Conservation (phyloP, 1,140 invertebrate genomes). For the Gryon sp. region DNA sequence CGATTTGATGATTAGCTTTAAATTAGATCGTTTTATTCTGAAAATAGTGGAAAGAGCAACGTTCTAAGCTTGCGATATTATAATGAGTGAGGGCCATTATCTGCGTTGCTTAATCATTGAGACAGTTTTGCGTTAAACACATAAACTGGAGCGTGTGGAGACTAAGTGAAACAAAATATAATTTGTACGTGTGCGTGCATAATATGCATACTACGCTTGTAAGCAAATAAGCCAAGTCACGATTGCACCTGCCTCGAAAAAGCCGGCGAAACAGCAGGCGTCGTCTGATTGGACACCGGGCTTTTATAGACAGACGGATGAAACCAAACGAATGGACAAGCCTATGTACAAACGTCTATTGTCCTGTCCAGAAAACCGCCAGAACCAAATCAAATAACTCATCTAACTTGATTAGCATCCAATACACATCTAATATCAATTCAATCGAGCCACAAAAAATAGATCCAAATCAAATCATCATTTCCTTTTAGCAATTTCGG, state of each 20-base stretch:
- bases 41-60: no score
- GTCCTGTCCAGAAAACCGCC: slow-evolving; percentile 56
- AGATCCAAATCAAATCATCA: slow-evolving; percentile 11
- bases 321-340: slow-evolving; percentile 50
- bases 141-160: slow-evolving; percentile 23
- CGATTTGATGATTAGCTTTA: no score
- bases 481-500: not conserved
- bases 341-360: slow-evolving; percentile 62
- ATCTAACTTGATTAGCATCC: slow-evolving; percentile 54
- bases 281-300: slow-evolving; percentile 67
- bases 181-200: slow-evolving; percentile 45
- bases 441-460: slow-evolving; percentile 15
- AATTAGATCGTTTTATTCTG: no score
- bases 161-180: slow-evolving; percentile 46
- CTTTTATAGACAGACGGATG: slow-evolving; percentile 65
- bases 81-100: no score
- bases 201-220: slow-evolving; percentile 58
- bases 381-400: slow-evolving; percentile 52
- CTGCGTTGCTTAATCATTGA: slow-evolving; percentile 18
- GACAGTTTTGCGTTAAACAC: slow-evolving; percentile 31
- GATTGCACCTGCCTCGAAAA: slow-evolving; percentile 74
- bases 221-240: slow-evolving; percentile 72
- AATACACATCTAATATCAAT: slow-evolving; percentile 33
- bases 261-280: slow-evolving; percentile 64
- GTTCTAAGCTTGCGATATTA: no score